Base-by-base conservation (phyloP, 2,888 invertebrate species). In the Brachyopa scutellaris region DNA sequence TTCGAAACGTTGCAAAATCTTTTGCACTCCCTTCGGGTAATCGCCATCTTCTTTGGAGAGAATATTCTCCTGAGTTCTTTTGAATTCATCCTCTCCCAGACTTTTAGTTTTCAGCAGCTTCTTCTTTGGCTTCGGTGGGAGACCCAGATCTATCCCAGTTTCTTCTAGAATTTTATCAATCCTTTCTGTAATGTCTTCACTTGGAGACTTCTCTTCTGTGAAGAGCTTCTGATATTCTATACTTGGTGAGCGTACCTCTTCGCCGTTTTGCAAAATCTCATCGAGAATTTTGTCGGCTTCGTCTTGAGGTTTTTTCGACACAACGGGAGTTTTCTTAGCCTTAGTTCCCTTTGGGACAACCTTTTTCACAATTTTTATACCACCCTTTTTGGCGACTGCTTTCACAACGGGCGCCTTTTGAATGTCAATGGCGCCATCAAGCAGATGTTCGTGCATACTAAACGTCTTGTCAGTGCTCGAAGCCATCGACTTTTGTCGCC, bases 401-500 rank as follows among this genome's bases (percentile, higher is more conserved):
- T 85, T 86, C 0, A 86, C 86, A 23, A 86, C 85, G 0, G 87
- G 80, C 1, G 85, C 45, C 53, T 88, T 88, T 31, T 84, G 85
- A 11, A 88, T 66, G 79, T 90, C 90, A 2, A 89, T 53, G 0
- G 90, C 89, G 0, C 91, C 91, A 62, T 91, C 91, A 29, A 91
- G 84, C 55, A 89, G 88, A 72, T 89, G 89, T n/a, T 90, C 89
- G 2, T 88, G 88, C 9, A 88, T 85, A 73, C 88, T 91, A 82
- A 87, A 90, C 57, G 59, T 87, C 87, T 59, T 82, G 5, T 62
- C 83, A 17, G 7, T 55, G 8, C 17, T 47, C 2, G 85, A 55
- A 2, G 87, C 72, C 21, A 83, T 40, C 0, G 86, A 84, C 3
- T 84, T 72, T 33, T 87, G 88, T 1, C 87, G 85, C 7, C 86